Conservation (phyloP, 2,888 invertebrate genomes). For the Cephus spinipes region DNA sequence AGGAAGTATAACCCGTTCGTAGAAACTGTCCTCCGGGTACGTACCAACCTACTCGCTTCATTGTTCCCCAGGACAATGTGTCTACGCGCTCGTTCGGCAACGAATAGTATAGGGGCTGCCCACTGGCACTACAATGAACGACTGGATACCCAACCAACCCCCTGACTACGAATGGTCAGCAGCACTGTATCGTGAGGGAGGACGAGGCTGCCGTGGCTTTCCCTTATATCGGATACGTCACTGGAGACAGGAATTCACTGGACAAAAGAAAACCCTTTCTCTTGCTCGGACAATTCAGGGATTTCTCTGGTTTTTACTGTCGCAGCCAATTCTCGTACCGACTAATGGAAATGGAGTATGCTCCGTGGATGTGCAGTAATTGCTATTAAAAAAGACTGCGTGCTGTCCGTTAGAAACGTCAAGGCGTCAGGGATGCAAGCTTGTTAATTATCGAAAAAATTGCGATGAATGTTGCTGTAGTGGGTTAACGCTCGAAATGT, state of each 20-base stretch:
- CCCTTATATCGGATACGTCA: neutral
- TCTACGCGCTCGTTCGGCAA: constrained; percentile 21
- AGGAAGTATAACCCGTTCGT: constrained; percentile 30
- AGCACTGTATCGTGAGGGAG: neutral
- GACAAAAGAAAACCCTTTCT: neutral
- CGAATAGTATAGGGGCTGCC: neutral
- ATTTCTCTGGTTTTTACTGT: neutral
- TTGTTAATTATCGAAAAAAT: neutral
- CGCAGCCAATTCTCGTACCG: neutral
- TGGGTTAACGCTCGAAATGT: too few relatives aligned
- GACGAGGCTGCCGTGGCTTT: neutral
- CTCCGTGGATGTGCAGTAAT: neutral
- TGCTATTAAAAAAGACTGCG: neutral
- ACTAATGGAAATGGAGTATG: neutral
- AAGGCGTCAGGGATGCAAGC: neutral
- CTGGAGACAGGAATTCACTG: neutral
- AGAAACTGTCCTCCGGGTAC: constrained; percentile 30
- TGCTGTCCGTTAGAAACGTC: neutral
- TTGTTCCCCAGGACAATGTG: constrained; percentile 37
- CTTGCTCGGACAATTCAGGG: neutral
- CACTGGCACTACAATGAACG: neutral
- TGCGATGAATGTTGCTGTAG: neutral
- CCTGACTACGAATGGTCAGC: neutral
- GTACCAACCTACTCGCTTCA: constrained; percentile 12
- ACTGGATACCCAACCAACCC: neutral